Evolutionary conservation across 64 coral and sea anemone genomes (phyloP).

Genomic region (Dendrophyllia cribrosa): DNA sequence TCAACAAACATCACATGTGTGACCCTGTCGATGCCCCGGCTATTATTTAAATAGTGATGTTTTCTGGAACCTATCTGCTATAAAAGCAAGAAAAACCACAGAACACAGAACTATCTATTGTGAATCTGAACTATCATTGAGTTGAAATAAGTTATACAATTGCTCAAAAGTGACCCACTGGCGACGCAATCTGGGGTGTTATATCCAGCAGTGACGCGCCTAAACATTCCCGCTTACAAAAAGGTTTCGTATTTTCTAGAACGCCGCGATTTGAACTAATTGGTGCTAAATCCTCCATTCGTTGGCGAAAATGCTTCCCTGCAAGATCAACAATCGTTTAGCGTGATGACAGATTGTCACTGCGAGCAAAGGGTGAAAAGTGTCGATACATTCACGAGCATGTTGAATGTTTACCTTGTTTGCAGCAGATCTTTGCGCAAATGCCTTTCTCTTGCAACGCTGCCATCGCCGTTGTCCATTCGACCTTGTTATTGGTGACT

Average conservation of each 20-base stretch:
- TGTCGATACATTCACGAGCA: not conserved
- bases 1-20: slow-evolving; percentile 1
- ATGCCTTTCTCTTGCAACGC: not conserved
- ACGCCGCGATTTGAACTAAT: not conserved
- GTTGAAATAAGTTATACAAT: slow-evolving; percentile 13
- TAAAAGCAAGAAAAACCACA: not conserved
- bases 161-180: slow-evolving; percentile 4
- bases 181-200: not conserved
- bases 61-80: slow-evolving; percentile 3
- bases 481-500: not conserved
- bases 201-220: not conserved
- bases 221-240: slow-evolving; percentile 41
- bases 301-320: not conserved
- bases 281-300: not conserved
- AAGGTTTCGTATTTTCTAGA: slow-evolving; percentile 23
- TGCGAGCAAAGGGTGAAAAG: not conserved
- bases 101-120: not conserved
- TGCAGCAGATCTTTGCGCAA: not conserved
- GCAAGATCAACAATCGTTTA: slow-evolving; percentile 36
- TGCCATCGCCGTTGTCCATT: not conserved
- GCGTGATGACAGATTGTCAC: slow-evolving; percentile 3
- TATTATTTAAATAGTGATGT: not conserved
- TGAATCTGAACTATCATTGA: not conserved
- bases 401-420: not conserved
- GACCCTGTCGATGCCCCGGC: not conserved